Evolutionary conservation across 1,140 invertebrate genomes (phyloP), one percentile per base, ranked within the genome.

Genomic region (Ephestia elutella): DNA sequence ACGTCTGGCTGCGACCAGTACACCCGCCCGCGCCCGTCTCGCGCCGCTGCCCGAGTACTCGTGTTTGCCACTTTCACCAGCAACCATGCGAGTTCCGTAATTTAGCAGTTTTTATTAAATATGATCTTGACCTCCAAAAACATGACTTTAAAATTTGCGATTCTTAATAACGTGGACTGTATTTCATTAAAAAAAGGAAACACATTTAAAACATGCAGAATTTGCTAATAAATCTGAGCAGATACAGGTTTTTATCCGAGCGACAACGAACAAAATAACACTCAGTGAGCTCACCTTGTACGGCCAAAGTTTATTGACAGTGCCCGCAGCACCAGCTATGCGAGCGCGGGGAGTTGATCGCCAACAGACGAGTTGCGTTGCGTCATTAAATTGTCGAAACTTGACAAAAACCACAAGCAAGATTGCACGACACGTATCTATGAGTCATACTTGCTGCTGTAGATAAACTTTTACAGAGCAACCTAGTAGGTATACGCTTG

Each of bases 241-340:
- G 54, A 32, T 56, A 49, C 50, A 38, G 62, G 61, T 67, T 65
- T 62, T 13, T 66, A 60, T 49, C 50, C 55, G 58, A 15, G 53
- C 32, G 56, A 62, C 62, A 56, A 66, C 58, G 60, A 72, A 71
- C 68, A 78, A 80, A 80, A 80, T 71, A 70, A 82, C 59, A 75
- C 71, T 71, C 30, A 68, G 59, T 63, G 71, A 75, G 69, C 77
- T 82, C 76, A 81, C 74, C 75, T 81, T 74, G 77, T 78, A 66
- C 75, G 64, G 65, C 61, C 65, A 78, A 82, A 85, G 85, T 87
- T 86, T 87, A 87, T 84, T 87, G 85, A 87, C 84, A 84, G 84
- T 67, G 80, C 77, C 76, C 50, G 63, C 59, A 80, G 77, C 80
- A 60, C 8, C 20, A 25, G 50, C 21, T 65, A 25, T 53, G 59